Conservation (phyloP, 2,888 invertebrate genomes). For the Clusia tigrina region DNA sequence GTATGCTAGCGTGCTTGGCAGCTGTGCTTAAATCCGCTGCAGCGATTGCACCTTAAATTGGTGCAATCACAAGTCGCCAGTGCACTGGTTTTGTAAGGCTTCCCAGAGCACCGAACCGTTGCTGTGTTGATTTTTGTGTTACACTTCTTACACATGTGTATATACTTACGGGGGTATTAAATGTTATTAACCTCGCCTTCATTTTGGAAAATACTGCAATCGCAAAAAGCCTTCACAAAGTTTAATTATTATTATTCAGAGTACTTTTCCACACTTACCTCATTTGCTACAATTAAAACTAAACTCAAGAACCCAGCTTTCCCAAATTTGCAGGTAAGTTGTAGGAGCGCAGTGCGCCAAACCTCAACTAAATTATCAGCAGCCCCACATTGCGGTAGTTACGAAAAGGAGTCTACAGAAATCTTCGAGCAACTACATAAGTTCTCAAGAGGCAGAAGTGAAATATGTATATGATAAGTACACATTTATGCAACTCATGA, state of each 20-base stretch:
- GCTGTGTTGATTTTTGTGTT: background rate
- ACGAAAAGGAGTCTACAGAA: background rate
- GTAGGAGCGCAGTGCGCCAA: background rate
- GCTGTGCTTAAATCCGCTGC: background rate
- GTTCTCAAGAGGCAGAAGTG: slow-evolving; percentile 13
- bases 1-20: background rate
- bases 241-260: background rate
- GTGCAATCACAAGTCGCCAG: background rate
- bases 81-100: too few species aligned
- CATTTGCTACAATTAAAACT: slow-evolving; percentile 21
- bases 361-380: background rate
- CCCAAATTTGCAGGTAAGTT: slow-evolving; percentile 18
- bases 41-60: background rate
- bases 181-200: too few species aligned
- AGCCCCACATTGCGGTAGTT: background rate
- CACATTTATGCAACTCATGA: slow-evolving; percentile 19
- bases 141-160: background rate
- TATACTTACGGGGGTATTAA: background rate
- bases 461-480: slow-evolving; percentile 26
- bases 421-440: background rate
- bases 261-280: background rate
- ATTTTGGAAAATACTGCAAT: too few species aligned
- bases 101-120: too few species aligned
- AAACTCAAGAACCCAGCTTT: slow-evolving; percentile 5
- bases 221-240: background rate